These are phyloP conservation scores for Corapipo altera DNA, from an alignment of 2,113 vertebrate genomes.

Conservation along the genomic window DNA sequence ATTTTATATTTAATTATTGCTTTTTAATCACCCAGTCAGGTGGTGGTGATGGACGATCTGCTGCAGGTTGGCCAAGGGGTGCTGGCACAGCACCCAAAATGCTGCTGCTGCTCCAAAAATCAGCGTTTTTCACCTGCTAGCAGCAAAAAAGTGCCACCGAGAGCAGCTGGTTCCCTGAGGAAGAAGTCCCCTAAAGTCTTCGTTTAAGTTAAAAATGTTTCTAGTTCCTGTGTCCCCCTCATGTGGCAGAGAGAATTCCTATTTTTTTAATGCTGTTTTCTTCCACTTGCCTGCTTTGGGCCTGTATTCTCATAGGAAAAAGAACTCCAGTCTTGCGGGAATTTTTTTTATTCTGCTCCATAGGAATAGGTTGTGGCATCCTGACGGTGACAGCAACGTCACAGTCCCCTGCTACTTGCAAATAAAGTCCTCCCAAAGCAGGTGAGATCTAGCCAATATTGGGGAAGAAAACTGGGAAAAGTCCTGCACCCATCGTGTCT, in stretches of 20 bases:
- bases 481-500: background rate
- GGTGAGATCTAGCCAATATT: background rate
- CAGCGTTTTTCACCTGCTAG: background rate
- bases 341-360: background rate
- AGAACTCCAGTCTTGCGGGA: accelerated
- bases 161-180: background rate
- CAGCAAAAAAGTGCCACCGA: background rate
- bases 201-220: background rate
- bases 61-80: background rate
- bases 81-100: accelerated
- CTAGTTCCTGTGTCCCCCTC: background rate
- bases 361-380: background rate
- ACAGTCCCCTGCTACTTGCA: accelerated
- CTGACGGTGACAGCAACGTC: accelerated
- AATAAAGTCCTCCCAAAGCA: background rate
- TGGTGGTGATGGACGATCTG: background rate
- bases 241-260: background rate
- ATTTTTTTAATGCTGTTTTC: background rate
- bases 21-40: background rate
- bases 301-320: background rate
- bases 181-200: accelerated
- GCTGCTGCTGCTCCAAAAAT: background rate
- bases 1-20: background rate
- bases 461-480: background rate
- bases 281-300: background rate